Base-by-base conservation (phyloP, 2,113 vertebrate species). In the Geococcyx californianus region DNA sequence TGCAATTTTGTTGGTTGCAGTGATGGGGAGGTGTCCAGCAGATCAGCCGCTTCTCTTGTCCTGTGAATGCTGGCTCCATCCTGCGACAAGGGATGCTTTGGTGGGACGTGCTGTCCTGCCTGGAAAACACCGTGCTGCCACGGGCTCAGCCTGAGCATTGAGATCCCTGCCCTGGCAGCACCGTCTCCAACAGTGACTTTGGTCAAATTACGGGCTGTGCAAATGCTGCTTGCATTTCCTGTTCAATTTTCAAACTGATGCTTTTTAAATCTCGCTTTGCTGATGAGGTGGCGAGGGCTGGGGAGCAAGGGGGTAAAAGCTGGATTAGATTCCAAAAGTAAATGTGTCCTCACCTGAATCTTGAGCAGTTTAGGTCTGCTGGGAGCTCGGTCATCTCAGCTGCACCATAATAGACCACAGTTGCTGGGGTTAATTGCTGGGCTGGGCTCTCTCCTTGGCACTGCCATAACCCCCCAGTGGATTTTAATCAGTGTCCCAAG, bases 111-210 rank as follows among this genome's bases (percentile, higher is more conserved):
- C 11, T 75, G 31, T 7, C 42, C 26, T 81, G 49, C 58, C 24
- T 64, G 74, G 77, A 14, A 36, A 60, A 33, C 0, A 0, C 17
- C 45, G 18, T 52, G 26, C 21, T 83, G 90, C 84, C 52, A 26
- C 42, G 64, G 54, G 93, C 95, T 95, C 92, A 94, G 82, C 62
- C 88, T 10, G 13, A 62, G 87, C 20, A 0, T 0, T n/a, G 12
- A 38, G 80, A 67, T 96, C 87, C 90, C 82, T 96, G 94, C 66
- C 80, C 72, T 45, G 45, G 83, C 92, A 76, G 85, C 95, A 80
- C 49, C 79, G 70, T 86, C 94, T 97, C 87, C 74, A 80, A 92
- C 83, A 81, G 49, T 20, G 47, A 90, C 94, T 94, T 89, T 4
- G 28, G 82, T 82, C 75, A 79, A 49, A 67, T 58, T 63, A 31